Evolutionary conservation across 1,140 invertebrate species (phyloP).

Genomic region (Ooceraea biroi): DNA sequence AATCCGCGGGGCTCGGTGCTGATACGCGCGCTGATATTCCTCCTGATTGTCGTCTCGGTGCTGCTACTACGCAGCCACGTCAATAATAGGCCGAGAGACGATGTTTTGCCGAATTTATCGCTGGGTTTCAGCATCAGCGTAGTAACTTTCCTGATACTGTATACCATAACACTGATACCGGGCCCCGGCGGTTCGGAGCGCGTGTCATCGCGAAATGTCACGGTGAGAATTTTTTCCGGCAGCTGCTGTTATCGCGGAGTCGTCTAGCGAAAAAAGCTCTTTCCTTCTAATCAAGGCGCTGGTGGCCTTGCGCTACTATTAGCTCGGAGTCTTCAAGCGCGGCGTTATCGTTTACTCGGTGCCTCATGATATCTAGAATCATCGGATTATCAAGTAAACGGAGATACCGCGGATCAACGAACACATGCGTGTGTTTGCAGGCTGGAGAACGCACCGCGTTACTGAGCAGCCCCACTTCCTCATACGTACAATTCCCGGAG

Average conservation of each 20-base stretch:
- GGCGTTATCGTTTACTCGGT: constrained; percentile 37
- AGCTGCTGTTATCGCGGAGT: constrained; percentile 53
- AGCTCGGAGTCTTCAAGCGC: background rate
- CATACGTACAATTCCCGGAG: constrained; percentile 88
- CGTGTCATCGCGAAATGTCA: constrained; percentile 83
- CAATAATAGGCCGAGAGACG: constrained; percentile 73
- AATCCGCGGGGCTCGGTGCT: constrained; percentile 91
- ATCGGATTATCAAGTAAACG: constrained; percentile 65
- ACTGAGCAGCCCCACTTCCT: constrained; percentile 80
- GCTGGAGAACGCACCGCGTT: constrained; percentile 85
- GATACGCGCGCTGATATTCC: constrained; percentile 86
- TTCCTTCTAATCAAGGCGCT: constrained; percentile 64
- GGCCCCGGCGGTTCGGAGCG: constrained; percentile 76
- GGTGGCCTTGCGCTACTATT: background rate
- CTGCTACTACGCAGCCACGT: constrained; percentile 78
- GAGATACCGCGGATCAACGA: constrained; percentile 61
- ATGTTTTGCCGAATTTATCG: constrained; percentile 80
- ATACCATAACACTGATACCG: constrained; percentile 89
- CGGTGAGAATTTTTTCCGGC: constrained; percentile 79
- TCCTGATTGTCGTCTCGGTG: constrained; percentile 78
- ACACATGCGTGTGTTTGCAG: constrained; percentile 75
- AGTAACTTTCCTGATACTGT: constrained; percentile 84
- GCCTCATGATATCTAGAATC: constrained; percentile 56
- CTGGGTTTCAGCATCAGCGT: constrained; percentile 82
- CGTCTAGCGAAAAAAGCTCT: background rate